phyloP scores from a whole-genome alignment of 2,888 invertebrate species.

The Hirtodrosophila cameraria region DNA sequence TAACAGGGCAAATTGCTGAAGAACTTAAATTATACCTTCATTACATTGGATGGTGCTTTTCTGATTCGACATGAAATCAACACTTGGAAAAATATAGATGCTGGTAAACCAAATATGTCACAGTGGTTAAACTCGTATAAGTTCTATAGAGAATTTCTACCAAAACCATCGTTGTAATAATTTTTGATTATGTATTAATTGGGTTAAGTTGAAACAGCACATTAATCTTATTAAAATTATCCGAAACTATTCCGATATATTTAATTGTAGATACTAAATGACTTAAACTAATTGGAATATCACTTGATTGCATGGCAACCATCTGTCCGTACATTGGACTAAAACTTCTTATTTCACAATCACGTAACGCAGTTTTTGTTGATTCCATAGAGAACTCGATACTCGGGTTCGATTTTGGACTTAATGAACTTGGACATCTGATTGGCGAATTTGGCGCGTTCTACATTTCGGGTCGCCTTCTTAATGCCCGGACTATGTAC shows the following conservation, averaged over 20 bases:
- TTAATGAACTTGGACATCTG: slow-evolving; percentile 86
- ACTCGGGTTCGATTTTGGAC: slow-evolving; percentile 90
- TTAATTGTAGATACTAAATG: neutral
- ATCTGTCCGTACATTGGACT: neutral
- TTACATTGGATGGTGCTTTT: slow-evolving; percentile 40
- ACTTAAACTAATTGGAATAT: slow-evolving; percentile 11
- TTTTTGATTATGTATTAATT: too few species aligned
- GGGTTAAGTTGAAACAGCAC: too few species aligned
- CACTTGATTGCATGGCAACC: slow-evolving; percentile 21
- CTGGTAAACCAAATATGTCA: neutral
- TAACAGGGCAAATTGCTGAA: slow-evolving; percentile 20
- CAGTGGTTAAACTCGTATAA: slow-evolving; percentile 1
- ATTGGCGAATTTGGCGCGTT: slow-evolving; percentile 85
- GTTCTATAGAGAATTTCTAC: slow-evolving; percentile 11
- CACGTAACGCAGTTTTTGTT: slow-evolving; percentile 86
- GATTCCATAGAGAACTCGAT: slow-evolving; percentile 90
- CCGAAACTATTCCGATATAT: too few species aligned
- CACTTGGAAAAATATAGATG: slow-evolving; percentile 19
- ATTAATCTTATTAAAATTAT: too few species aligned
- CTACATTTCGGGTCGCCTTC: slow-evolving; percentile 86
- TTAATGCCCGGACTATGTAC: slow-evolving; percentile 96
- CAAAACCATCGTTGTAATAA: too few species aligned
- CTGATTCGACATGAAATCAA: slow-evolving; percentile 29
- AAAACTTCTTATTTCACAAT: slow-evolving; percentile 1
- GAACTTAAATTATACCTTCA: slow-evolving; percentile 31